These are phyloP conservation scores for Liodrosophila aerea DNA, from an alignment of 2,888 invertebrate species.

Conservation along the genomic window DNA sequence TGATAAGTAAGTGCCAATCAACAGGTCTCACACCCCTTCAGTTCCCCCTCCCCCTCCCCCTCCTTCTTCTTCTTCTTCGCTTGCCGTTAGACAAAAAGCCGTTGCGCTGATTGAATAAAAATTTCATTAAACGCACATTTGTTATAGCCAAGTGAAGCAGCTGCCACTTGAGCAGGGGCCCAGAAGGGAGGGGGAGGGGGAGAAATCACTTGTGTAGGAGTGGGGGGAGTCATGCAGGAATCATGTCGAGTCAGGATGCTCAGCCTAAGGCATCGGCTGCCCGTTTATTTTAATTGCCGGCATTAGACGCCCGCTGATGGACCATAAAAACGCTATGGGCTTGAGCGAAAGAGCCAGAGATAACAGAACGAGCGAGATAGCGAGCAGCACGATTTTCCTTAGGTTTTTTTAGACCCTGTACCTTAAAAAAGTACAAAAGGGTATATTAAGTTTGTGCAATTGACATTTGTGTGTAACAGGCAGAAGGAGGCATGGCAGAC, in stretches of 20 bases:
- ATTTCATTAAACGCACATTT: conserved; percentile 74
- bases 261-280: conserved; percentile 12
- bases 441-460: no score
- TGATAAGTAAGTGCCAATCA: conserved; percentile 22
- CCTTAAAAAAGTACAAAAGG: no score
- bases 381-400: conserved; percentile 24
- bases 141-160: conserved; percentile 30
- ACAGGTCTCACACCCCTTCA: conserved; percentile 26
- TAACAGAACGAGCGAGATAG: neutral
- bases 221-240: neutral
- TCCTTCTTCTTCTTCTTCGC: neutral
- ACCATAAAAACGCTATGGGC: conserved; percentile 62
- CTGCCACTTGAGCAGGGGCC: conserved; percentile 17
- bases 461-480: no score
- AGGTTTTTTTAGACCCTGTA: neutral
- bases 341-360: neutral
- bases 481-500: no score
- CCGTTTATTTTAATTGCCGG: conserved; percentile 76
- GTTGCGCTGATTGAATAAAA: conserved; percentile 69
- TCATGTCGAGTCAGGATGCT: neutral
- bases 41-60: conserved; percentile 1
- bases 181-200: neutral
- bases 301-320: conserved; percentile 71
- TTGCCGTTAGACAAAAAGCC: conserved; percentile 17
- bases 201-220: neutral